These are phyloP conservation scores for Rhinophrynus dorsalis DNA, from an alignment of 2,797 vertebrate species.

Conservation along the genomic window DNA sequence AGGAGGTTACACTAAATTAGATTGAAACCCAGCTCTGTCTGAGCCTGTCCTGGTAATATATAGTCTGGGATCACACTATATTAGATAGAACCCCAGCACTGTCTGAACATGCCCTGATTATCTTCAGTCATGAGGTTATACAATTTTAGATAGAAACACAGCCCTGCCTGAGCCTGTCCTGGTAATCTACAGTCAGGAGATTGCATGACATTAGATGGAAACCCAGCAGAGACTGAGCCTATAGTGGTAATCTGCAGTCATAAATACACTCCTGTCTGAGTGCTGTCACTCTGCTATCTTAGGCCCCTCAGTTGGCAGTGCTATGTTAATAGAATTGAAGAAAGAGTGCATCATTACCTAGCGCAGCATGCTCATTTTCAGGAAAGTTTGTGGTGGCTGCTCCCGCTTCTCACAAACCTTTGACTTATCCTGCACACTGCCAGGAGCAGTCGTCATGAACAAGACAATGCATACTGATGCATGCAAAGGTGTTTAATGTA, in stretches of 20 bases:
- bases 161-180: too few species aligned
- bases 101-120: too few species aligned
- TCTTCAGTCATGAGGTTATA: not conserved
- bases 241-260: too few species aligned
- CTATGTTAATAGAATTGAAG: not conserved
- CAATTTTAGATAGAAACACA: too few species aligned
- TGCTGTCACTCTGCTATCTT: too few species aligned
- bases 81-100: not conserved
- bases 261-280: too few species aligned
- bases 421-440: not conserved
- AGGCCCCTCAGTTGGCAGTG: not conserved
- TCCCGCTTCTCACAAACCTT: conserved; percentile 15
- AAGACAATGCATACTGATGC: conserved; percentile 36
- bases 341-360: conserved; percentile 23
- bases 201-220: too few species aligned
- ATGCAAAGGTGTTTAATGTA: conserved; percentile 45
- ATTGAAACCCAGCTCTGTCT: too few species aligned
- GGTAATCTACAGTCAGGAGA: too few species aligned
- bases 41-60: not conserved
- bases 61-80: not conserved
- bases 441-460: conserved; percentile 10
- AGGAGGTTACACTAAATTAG: too few species aligned
- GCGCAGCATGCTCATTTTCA: conserved; percentile 37
- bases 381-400: conserved; percentile 40
- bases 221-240: too few species aligned